phyloP scores from a whole-genome alignment of 2,888 invertebrate genomes.

The Lithophane semibrunnea region DNA sequence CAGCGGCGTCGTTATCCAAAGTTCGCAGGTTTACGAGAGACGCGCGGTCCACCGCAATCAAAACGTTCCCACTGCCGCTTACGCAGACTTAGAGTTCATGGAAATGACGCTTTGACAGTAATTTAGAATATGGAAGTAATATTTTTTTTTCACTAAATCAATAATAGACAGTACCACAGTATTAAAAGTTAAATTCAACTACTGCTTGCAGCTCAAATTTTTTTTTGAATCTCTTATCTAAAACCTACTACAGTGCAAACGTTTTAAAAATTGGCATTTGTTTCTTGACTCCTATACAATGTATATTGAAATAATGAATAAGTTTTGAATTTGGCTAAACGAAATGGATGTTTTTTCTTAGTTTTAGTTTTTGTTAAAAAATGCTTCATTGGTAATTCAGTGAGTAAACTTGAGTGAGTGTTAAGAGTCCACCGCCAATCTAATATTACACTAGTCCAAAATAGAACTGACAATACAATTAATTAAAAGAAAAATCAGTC shows the following conservation, averaged over 20 bases:
- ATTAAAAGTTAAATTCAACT: too few species aligned
- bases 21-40: constrained; percentile 77
- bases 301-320: too few species aligned
- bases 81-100: constrained; percentile 66
- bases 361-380: too few species aligned
- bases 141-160: too few species aligned
- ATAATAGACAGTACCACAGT: too few species aligned
- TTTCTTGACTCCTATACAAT: too few species aligned
- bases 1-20: constrained; percentile 73
- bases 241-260: too few species aligned
- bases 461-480: neutral
- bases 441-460: neutral
- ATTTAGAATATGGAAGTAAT: neutral
- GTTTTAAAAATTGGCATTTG: too few species aligned
- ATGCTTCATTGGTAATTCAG: neutral
- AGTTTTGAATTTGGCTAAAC: neutral
- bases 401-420: neutral
- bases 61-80: constrained; percentile 75
- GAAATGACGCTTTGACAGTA: constrained; percentile 41
- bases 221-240: too few species aligned
- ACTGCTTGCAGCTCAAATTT: too few species aligned
- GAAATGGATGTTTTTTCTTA: too few species aligned
- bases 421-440: neutral
- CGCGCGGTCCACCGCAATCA: constrained; percentile 82
- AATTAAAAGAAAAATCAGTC: neutral